Base-by-base conservation (phyloP, 2,888 invertebrate genomes). In the Fragum sueziense region DNA sequence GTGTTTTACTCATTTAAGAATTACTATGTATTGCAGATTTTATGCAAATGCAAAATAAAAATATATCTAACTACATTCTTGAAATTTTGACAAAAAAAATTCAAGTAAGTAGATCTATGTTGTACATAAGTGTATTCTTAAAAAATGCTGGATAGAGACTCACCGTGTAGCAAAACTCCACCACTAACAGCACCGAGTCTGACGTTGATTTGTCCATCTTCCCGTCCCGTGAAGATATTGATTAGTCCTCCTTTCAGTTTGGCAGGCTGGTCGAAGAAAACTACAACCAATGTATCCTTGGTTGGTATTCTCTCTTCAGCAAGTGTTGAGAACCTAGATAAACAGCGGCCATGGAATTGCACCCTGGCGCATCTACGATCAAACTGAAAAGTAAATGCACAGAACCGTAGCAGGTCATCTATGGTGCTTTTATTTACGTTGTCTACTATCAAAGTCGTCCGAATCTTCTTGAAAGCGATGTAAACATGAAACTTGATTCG, bases 101-200 rank as follows among this genome's bases (percentile, higher is more conserved):
- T n/a, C n/a, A n/a, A n/a, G n/a, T n/a, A n/a, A n/a, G n/a, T n/a
- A n/a, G n/a, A n/a, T n/a, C n/a, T n/a, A n/a, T n/a, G n/a, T n/a
- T n/a, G n/a, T n/a, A n/a, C n/a, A n/a, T n/a, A n/a, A n/a, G n/a
- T n/a, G n/a, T n/a, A n/a, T n/a, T n/a, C n/a, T n/a, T n/a, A n/a
- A n/a, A n/a, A n/a, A n/a, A n/a, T n/a, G n/a, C n/a, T n/a, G n/a
- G n/a, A n/a, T n/a, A n/a, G n/a, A n/a, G n/a, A 9, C 70, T 54
- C 74, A 82, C 82, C 82, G 51, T 70, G 79, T 6, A 82, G 57
- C 17, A 82, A 67, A 54, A 68, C n/a, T 9, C 82, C 79, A 20
- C 68, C 76, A 54, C 34, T 59, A 3, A 82, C 51, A 0, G 59
- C 52, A 17, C 82, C 82, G 34, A 70, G 31, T 29, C 79, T 33